A percentile compares a stretch with the other conserved stretches of the same genome.
These are phyloP conservation scores for Sebastes umbrosus DNA, from an alignment of 2,797 vertebrate species.

Conservation along the genomic window DNA sequence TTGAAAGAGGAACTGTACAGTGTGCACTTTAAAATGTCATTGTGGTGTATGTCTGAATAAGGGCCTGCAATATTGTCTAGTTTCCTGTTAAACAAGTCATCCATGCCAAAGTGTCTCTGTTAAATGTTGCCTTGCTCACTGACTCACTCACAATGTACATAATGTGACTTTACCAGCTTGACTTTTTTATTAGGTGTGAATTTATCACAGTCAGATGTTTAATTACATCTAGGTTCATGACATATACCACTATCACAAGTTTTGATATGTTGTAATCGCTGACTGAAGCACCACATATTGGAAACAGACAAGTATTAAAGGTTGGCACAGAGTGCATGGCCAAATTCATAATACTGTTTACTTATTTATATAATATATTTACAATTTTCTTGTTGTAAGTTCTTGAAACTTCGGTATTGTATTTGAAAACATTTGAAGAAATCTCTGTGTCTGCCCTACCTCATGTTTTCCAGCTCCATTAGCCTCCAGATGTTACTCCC, in stretches of 20 bases:
- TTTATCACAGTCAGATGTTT: neutral
- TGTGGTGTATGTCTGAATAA: neutral
- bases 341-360: neutral
- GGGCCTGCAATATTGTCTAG: neutral
- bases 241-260: neutral
- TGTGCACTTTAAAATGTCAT: neutral
- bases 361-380: neutral
- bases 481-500: constrained; percentile 89
- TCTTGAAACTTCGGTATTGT: neutral
- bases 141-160: neutral
- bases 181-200: neutral
- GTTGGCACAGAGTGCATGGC: neutral
- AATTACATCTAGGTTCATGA: too few relatives aligned
- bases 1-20: neutral
- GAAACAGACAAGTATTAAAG: neutral
- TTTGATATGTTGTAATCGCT: neutral
- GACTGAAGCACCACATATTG: neutral
- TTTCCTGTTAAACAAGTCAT: neutral
- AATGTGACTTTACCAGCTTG: neutral
- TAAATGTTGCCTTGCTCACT: neutral
- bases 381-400: neutral
- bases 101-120: neutral
- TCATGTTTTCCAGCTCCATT: constrained; percentile 70
- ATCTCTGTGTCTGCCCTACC: neutral
- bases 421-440: neutral